phyloP scores from a whole-genome alignment of 2,888 invertebrate species.

The Conchocele bisecta region DNA sequence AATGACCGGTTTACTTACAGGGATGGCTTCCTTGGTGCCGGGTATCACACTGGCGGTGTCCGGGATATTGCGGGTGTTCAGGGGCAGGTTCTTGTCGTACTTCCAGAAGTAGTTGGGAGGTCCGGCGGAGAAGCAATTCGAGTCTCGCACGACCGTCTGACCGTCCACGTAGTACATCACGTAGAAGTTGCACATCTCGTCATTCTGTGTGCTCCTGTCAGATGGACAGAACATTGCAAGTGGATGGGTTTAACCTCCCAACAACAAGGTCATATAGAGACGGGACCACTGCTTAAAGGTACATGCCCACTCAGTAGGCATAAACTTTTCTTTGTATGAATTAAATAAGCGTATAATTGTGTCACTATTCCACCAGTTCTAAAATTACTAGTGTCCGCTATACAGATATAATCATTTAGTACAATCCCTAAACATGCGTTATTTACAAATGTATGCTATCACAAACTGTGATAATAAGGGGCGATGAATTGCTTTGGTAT shows the following conservation, averaged over 20 bases:
- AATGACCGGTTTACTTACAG: constrained; percentile 16
- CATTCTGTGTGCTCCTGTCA: constrained; percentile 86
- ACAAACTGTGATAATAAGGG: too few relatives aligned
- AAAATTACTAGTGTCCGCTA: too few relatives aligned
- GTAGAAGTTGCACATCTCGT: constrained; percentile 83
- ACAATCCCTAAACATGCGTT: too few relatives aligned
- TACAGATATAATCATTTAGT: too few relatives aligned
- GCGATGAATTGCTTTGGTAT: too few relatives aligned
- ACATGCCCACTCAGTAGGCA: too few relatives aligned
- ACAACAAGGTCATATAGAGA: too few relatives aligned
- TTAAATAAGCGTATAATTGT: too few relatives aligned
- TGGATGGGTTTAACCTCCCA: not conserved
- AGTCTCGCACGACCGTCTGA: constrained; percentile 60
- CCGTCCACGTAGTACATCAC: constrained; percentile 81
- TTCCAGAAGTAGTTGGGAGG: constrained; percentile 94
- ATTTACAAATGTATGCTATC: too few relatives aligned
- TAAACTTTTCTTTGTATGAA: too few relatives aligned
- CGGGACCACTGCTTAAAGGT: too few relatives aligned
- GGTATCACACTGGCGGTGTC: constrained; percentile 68
- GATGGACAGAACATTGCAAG: not conserved
- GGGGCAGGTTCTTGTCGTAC: constrained; percentile 25
- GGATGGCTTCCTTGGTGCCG: constrained; percentile 40
- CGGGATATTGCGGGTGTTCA: constrained; percentile 63
- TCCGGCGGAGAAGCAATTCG: constrained; percentile 85
- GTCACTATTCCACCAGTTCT: too few relatives aligned